Evolutionary conservation across 2,797 vertebrate genomes (phyloP).

Genomic region (Ceryle rudis): DNA sequence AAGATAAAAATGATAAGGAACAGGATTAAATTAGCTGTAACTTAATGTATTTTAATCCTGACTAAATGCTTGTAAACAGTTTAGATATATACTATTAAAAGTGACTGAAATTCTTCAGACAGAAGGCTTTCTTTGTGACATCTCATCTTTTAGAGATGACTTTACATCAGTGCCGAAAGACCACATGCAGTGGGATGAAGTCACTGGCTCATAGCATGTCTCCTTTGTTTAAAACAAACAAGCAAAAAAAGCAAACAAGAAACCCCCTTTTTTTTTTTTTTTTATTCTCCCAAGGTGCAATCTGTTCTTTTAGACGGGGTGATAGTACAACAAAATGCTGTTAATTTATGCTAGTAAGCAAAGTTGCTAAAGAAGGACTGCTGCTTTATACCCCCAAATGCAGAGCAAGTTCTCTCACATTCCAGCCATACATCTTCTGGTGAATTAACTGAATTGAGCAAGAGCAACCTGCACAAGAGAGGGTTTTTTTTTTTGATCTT

Average conservation of each 20-base stretch:
- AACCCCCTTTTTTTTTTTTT: neutral
- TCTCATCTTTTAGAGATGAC: neutral
- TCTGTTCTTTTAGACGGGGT: neutral
- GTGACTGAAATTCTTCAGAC: neutral
- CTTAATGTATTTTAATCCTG: neutral
- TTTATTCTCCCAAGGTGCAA: neutral
- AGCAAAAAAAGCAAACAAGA: conserved; percentile 19
- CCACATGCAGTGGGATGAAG: neutral
- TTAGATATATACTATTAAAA: neutral
- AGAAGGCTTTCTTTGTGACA: neutral
- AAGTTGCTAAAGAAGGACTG: neutral
- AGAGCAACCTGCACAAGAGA: neutral
- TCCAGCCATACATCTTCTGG: neutral
- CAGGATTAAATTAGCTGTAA: neutral
- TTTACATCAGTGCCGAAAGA: neutral
- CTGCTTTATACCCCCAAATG: neutral
- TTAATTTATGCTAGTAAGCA: neutral
- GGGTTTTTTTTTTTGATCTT: neutral
- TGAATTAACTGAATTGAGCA: neutral
- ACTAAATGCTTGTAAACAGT: neutral
- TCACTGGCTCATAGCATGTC: neutral
- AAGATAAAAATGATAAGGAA: neutral
- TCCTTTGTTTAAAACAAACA: conserved; percentile 40
- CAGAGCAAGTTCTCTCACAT: neutral
- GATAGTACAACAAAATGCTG: neutral